Percentiles rank a stretch among this genome's conserved stretches.
Conservation (phyloP, 2,797 vertebrate genomes). For the Diglossa cyanea region DNA sequence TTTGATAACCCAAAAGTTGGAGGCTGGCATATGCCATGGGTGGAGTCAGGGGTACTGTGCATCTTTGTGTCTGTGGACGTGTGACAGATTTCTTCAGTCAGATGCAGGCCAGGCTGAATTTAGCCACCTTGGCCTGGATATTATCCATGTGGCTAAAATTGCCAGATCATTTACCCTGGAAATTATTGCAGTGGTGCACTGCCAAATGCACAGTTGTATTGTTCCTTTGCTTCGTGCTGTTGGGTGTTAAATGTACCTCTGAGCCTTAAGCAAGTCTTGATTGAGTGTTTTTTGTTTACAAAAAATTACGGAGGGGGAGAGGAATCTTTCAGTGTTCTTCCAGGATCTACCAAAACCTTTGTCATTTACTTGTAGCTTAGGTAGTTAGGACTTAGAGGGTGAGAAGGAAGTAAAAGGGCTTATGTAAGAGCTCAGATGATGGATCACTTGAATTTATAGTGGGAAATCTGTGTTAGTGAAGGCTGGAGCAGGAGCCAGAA, state of each 20-base stretch:
- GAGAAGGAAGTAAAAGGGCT: conserved; percentile 6
- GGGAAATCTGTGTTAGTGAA: background rate
- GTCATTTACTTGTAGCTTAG: conserved; percentile 2
- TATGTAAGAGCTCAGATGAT: background rate
- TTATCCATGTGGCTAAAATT: conserved; percentile 58
- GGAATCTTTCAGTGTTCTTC: background rate
- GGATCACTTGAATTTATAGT: background rate
- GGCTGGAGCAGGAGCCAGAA: background rate
- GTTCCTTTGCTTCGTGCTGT: conserved; percentile 20
- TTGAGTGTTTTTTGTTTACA: background rate
- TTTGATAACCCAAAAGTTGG: background rate
- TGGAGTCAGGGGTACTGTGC: background rate
- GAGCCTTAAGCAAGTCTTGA: background rate
- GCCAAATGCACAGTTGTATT: conserved; percentile 14
- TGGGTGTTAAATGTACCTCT: conserved; percentile 27
- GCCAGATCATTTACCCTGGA: conserved; percentile 29
- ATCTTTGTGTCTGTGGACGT: background rate
- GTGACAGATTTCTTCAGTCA: conserved; percentile 52
- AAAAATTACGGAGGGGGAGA: background rate
- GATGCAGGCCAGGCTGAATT: conserved; percentile 36
- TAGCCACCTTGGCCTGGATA: conserved; percentile 58
- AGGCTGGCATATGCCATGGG: background rate
- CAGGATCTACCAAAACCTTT: conserved; percentile 1
- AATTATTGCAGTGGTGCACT: background rate
- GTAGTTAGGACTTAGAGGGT: background rate